Base-by-base conservation (phyloP, 2,888 invertebrate species). In the Stomorhina lunata region DNA sequence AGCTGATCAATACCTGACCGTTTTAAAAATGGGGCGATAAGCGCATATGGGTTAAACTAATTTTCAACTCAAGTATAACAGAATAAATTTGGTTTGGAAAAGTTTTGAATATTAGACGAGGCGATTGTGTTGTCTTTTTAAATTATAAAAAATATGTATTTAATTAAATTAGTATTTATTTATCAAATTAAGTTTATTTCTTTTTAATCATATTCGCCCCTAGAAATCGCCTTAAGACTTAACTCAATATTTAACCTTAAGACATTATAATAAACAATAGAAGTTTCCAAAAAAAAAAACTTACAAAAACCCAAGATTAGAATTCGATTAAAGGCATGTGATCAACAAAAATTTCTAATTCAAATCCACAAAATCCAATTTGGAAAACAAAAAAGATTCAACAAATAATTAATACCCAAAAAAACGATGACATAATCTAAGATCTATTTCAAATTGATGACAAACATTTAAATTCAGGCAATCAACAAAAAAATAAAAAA, bases 341-440 rank as follows among this genome's bases (percentile, higher is more conserved):
- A 63, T 63, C 27, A 63, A 27, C 25, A 25, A 43, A 40, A 43
- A n/a, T n/a, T n/a, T 29, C 3, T 17, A 29, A 32, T 3, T 17
- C 17, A 55, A 55, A 40, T 43, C 17, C 3, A 40, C 22, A 17
- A 63, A 63, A 43, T 61, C 29, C n/a, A 29, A 45, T 68, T n/a
- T 40, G n/a, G 27, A 22, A 57, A n/a, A 71, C 5, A 55, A 40
- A 37, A 2, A 37, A 29, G 43, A 61, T 22, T 27, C 22, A 71
- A 20, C 7, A 63, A 37, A 73, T 25, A 68, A 68, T 50, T 9
- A 25, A 25, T 29, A 50, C 45, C 17, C 1, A 34, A 59, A 66
- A 43, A 27, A 53, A 61, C 61, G 37, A 61, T 69, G 77, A 77
- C 77, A 69, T 77, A 69, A 77, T 77, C 77, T 77, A 69, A 77